These are phyloP conservation scores for Agelaius phoeniceus DNA, from an alignment of 2,113 vertebrate species.

Conservation along the genomic window DNA sequence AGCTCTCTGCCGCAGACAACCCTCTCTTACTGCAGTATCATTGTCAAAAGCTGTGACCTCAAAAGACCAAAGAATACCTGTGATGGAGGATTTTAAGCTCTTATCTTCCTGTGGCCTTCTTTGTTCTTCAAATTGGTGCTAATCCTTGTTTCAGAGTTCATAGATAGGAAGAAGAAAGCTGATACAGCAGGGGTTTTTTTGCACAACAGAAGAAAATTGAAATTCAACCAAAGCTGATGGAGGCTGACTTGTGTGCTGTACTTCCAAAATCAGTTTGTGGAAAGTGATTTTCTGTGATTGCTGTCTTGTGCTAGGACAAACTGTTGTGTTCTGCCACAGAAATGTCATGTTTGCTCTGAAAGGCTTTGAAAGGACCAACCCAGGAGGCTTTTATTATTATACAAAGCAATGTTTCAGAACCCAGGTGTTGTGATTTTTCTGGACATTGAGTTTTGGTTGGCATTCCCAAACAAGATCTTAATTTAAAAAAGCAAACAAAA, in stretches of 20 bases:
- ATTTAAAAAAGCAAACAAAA: not conserved
- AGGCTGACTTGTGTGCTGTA: not conserved
- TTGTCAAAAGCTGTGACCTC: not conserved
- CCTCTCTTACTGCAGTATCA: not conserved
- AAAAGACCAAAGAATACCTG: not conserved
- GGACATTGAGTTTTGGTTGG: not conserved
- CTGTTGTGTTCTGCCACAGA: not conserved
- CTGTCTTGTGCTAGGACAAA: not conserved
- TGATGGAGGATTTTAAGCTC: not conserved
- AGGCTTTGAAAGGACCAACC: not conserved
- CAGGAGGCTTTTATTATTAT: not conserved
- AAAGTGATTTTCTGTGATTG: not conserved
- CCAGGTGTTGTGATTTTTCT: not conserved
- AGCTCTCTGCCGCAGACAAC: not conserved
- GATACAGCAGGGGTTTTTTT: slow-evolving; percentile 12
- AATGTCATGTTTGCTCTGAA: slow-evolving; percentile 29
- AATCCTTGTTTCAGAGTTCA: slow-evolving; percentile 29
- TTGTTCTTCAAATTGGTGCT: slow-evolving; percentile 14
- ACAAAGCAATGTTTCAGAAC: not conserved
- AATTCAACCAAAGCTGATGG: not conserved
- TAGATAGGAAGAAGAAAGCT: not conserved
- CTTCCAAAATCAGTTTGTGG: not conserved
- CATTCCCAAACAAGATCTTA: not conserved
- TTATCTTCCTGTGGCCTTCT: not conserved
- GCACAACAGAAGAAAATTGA: not conserved